Base-by-base conservation (phyloP, 2,797 vertebrate species). In the Huso huso region DNA sequence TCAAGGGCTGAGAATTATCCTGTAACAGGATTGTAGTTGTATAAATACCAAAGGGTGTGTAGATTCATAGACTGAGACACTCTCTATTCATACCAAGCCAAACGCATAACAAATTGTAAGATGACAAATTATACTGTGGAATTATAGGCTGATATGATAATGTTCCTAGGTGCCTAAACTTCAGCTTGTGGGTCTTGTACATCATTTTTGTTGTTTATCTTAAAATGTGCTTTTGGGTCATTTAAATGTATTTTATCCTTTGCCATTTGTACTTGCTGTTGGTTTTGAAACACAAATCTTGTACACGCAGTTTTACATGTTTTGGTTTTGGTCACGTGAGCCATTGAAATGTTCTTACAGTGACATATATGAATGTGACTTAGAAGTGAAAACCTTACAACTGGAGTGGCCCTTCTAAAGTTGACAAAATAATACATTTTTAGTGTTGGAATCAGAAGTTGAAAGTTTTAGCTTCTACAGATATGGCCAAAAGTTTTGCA, bases 41-140 rank as follows among this genome's bases (percentile, higher is more conserved):
- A 82, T 73, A 75, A 72, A 86, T 78, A 74, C 79, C 79, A 83
- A 87, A 86, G 79, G 83, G 84, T 77, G 70, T 79, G 76, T 67
- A 67, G 73, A 68, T 80, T 78, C 75, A 74, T 73, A 76, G 66
- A 70, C 68, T 65, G 75, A 69, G 74, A 77, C 62, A 66, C 65
- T 76, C 68, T 68, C 71, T 77, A 71, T 83, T 74, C 64, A 77
- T 64, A 74, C 68, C 76, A 73, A 83, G 76, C 73, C 78, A 80
- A 83, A 80, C 68, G 49, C 18, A 57, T 69, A 76, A 37, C 61
- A 48, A 51, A 71, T 74, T 55, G 59, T 72, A 49, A 55, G 58
- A 70, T 72, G 64, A 68, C 67, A 74, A 74, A 76, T n/a, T 71
- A 64, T 70, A 78, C 74, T 66, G 13, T 64, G 60, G 50, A 49